phyloP scores from a whole-genome alignment of 2,888 invertebrate genomes.

The Amphipoea oculea region DNA sequence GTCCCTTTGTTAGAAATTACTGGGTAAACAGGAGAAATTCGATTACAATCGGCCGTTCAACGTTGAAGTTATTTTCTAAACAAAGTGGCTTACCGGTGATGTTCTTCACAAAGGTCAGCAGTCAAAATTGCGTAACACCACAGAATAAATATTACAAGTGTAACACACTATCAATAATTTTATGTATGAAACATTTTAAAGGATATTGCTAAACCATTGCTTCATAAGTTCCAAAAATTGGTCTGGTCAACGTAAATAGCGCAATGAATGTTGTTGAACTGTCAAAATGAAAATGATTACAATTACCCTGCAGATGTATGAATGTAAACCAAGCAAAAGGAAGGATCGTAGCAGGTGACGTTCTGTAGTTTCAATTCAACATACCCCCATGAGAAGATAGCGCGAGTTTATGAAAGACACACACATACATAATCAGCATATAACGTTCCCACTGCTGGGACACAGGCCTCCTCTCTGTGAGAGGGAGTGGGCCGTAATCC shows the following conservation, averaged over 20 bases:
- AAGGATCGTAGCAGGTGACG: not conserved
- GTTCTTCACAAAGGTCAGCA: not conserved
- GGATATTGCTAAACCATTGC: not conserved
- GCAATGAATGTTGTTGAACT: not conserved
- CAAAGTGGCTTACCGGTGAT: not conserved
- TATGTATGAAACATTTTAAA: not conserved
- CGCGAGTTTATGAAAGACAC: too few species aligned
- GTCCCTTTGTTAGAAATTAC: conserved; percentile 31
- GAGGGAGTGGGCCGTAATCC: too few species aligned
- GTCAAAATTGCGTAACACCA: too few species aligned
- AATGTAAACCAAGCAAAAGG: not conserved
- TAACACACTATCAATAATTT: too few species aligned
- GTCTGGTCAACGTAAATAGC: not conserved
- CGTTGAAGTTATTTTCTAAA: conserved; percentile 9
- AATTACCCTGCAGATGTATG: not conserved
- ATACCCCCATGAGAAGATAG: not conserved
- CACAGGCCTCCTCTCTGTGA: too few species aligned
- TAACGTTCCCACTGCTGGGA: too few species aligned
- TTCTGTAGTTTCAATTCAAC: not conserved
- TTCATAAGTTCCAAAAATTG: not conserved
- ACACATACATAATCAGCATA: too few species aligned
- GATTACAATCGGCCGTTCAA: conserved; percentile 35
- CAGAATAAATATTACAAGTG: too few species aligned
- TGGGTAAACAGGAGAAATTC: conserved; percentile 44
- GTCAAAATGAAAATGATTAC: not conserved